These are phyloP conservation scores for Clupea harengus DNA, from an alignment of 2,113 vertebrate species.

Conservation along the genomic window DNA sequence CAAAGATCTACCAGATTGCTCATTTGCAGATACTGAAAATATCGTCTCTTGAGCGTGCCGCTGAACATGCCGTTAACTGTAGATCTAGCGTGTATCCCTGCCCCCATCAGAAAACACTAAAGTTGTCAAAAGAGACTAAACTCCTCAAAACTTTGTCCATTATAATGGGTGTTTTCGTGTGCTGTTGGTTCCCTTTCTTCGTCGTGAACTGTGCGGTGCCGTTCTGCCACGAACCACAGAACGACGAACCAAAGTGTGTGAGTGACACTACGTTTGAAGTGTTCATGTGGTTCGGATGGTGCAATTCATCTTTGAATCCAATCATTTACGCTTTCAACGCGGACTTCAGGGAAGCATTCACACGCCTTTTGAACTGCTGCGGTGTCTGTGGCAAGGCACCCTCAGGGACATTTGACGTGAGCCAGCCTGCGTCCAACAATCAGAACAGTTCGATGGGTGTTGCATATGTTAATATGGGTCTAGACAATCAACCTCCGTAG, in stretches of 20 bases:
- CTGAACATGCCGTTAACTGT: slow-evolving; percentile 16
- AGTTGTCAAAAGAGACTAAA: slow-evolving; percentile 37
- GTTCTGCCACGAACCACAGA: slow-evolving; percentile 24
- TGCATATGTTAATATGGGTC: background rate
- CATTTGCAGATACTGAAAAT: slow-evolving; percentile 39
- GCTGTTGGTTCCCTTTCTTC: slow-evolving; percentile 46
- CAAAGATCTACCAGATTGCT: slow-evolving; percentile 40
- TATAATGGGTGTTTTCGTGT: slow-evolving; percentile 43
- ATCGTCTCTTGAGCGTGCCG: slow-evolving; percentile 34
- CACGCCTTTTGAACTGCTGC: slow-evolving; percentile 35
- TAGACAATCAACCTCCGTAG: background rate
- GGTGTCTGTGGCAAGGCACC: background rate
- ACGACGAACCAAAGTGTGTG: slow-evolving; percentile 29
- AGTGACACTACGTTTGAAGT: slow-evolving; percentile 38
- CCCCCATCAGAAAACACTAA: slow-evolving; percentile 14
- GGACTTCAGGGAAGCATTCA: slow-evolving; percentile 40
- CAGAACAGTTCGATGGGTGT: slow-evolving; percentile 16
- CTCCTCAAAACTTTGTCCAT: slow-evolving; percentile 41
- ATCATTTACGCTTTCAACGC: slow-evolving; percentile 42
- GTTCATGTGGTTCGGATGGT: slow-evolving; percentile 45
- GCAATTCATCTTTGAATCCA: slow-evolving; percentile 39
- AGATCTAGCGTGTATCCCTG: background rate
- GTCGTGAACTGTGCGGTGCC: slow-evolving; percentile 36
- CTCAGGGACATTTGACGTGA: background rate
- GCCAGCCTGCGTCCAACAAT: slow-evolving; percentile 27